These are phyloP conservation scores for Meiosimyza platycephala DNA, from an alignment of 2,888 invertebrate genomes.

Conservation along the genomic window DNA sequence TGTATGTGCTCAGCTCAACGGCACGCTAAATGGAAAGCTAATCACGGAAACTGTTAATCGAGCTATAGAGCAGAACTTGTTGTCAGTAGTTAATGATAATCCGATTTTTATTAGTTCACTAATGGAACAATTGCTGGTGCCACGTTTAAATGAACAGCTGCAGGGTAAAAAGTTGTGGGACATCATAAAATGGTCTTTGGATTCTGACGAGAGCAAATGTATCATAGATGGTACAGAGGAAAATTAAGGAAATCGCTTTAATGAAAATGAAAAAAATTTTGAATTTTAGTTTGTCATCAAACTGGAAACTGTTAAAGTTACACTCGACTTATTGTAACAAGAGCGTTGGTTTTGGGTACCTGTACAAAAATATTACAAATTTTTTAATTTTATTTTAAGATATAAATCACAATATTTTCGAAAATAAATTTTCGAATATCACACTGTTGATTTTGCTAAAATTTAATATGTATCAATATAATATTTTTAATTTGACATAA, in stretches of 20 bases:
- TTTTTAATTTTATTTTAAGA: no score
- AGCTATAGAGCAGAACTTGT: slow-evolving; percentile 36
- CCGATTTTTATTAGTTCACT: slow-evolving; percentile 33
- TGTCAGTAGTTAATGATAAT: slow-evolving; percentile 41
- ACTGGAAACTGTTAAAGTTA: no score
- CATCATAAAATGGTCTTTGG: slow-evolving; percentile 20
- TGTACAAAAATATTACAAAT: no score
- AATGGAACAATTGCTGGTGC: slow-evolving; percentile 39
- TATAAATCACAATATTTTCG: no score
- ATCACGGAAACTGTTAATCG: slow-evolving; percentile 35
- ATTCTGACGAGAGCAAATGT: background rate
- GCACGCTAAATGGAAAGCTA: slow-evolving; percentile 32
- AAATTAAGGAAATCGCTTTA: background rate
- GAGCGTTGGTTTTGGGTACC: no score
- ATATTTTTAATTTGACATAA: no score
- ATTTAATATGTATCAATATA: no score
- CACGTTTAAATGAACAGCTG: slow-evolving; percentile 35
- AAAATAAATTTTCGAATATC: no score
- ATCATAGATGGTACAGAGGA: background rate
- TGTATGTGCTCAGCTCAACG: slow-evolving; percentile 40
- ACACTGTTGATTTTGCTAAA: no score
- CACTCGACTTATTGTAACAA: no score
- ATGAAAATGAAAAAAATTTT: background rate
- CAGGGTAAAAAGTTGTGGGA: slow-evolving; percentile 38
- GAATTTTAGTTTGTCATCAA: no score